Conservation (phyloP, 2,797 vertebrate genomes). For the Bovichtus diacanthus region DNA sequence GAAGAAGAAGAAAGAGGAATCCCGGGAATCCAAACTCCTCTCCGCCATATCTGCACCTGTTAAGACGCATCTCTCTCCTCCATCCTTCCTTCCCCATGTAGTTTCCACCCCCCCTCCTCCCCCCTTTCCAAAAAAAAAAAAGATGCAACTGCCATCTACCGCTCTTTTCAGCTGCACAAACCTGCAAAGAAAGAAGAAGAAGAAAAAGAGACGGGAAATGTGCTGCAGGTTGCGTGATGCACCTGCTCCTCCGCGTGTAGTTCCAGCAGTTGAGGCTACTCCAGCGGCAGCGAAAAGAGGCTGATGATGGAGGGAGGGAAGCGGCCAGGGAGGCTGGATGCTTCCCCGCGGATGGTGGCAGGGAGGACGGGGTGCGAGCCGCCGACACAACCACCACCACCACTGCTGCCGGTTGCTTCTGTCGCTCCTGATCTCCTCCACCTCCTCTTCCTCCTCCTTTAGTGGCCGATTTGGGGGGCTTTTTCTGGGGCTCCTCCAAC, state of each 20-base stretch:
- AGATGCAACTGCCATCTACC: conserved; percentile 17
- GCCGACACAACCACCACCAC: background rate
- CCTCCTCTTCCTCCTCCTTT: conserved; percentile 6
- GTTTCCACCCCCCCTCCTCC: background rate
- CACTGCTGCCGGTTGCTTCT: conserved; percentile 30
- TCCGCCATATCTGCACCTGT: conserved; percentile 85
- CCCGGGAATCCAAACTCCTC: conserved; percentile 64
- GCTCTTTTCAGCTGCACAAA: conserved; percentile 8
- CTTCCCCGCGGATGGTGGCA: conserved; percentile 36
- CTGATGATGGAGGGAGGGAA: conserved; percentile 34
- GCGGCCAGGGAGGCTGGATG: conserved; percentile 25
- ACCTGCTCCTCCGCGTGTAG: conserved; percentile 60
- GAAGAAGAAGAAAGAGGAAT: conserved; percentile 13
- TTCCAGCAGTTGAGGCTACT: conserved; percentile 47
- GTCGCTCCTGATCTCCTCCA: conserved; percentile 63
- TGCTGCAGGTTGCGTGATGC: conserved; percentile 43
- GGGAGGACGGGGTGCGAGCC: conserved; percentile 34
- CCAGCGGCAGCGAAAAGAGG: conserved; percentile 14
- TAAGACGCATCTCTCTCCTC: conserved; percentile 63
- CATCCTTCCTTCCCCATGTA: conserved; percentile 25
- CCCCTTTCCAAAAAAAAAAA: conserved; percentile 11
- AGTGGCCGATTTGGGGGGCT: conserved; percentile 78
- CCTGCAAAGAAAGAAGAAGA: background rate
- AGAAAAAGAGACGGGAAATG: background rate
- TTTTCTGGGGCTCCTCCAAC: conserved; percentile 89